A percentile compares a stretch with the other conserved stretches of the same genome.
Evolutionary conservation across 2,888 invertebrate genomes (phyloP).

Genomic region (Cataglyphis albicans): DNA sequence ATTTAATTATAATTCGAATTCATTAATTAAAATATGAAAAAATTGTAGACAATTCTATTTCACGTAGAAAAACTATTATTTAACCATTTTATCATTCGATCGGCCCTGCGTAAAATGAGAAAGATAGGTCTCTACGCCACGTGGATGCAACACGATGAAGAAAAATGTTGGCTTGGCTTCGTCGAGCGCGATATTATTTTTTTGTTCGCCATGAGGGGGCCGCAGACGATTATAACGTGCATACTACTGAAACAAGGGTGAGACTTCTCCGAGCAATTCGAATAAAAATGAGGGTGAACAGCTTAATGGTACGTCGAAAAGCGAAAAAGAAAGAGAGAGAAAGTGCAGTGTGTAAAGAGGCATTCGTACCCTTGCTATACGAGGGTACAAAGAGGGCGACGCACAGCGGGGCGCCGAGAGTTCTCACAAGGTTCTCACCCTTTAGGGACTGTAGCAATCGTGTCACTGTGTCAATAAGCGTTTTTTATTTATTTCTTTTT

Average conservation of each 20-base stretch:
- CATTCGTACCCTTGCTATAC: slow-evolving; percentile 49
- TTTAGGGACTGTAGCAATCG: slow-evolving; percentile 77
- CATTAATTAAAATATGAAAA: background rate
- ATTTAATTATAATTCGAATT: background rate
- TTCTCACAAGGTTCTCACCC: slow-evolving; percentile 60
- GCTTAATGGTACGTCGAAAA: slow-evolving; percentile 60
- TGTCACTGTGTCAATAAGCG: slow-evolving; percentile 82
- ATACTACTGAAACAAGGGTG: slow-evolving; percentile 59
- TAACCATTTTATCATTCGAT: slow-evolving; percentile 9
- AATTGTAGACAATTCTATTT: background rate
- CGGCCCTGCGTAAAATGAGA: background rate
- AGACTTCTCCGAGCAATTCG: slow-evolving; percentile 51
- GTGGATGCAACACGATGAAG: slow-evolving; percentile 44
- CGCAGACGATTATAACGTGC: slow-evolving; percentile 65
- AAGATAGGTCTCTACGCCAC: slow-evolving; percentile 33
- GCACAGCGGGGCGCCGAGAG: slow-evolving; percentile 56
- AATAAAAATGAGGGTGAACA: slow-evolving; percentile 75
- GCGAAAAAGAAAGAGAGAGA: slow-evolving; percentile 12
- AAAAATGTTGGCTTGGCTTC: slow-evolving; percentile 69
- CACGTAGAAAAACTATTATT: background rate
- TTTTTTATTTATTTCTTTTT: background rate
- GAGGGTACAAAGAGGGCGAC: slow-evolving; percentile 46
- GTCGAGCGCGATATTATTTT: slow-evolving; percentile 75
- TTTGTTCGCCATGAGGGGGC: slow-evolving; percentile 70
- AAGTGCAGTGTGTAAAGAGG: slow-evolving; percentile 54